Evolutionary conservation across 2,797 vertebrate genomes (phyloP), one percentile per base, ranked within the genome.

Genomic region (Chromobotia macracanthus): DNA sequence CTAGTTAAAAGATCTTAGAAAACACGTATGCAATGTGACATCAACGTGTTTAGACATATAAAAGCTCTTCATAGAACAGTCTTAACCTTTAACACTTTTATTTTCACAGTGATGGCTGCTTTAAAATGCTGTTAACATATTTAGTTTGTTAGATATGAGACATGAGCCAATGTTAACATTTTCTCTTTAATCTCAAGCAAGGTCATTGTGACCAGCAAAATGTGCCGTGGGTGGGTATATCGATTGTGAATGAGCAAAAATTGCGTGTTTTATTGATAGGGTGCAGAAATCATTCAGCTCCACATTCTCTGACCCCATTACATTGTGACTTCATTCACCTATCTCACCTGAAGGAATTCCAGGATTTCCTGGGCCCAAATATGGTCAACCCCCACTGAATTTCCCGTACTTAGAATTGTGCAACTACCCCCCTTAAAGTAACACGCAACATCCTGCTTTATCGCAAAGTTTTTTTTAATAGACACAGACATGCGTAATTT

Each of bases 361-460:
- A 88, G 82, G 80, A 90, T 89, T 92, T 93, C 91, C 93, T 90
- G 12, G 0, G 28, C 1, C 92, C 92, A 92, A 89, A 92, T 92
- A 92, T 91, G 92, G 92, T 65, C 72, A 55, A 3, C 31, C 91
- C 89, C 90, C 82, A 71, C 7, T 77, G n/a, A 7, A 83, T 83
- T n/a, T 81, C 73, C 82, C 78, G 66, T 21, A 28, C 53, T 56
- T 8, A 38, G 13, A 21, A 60, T 90, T 90, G 88, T 21, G 79
- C 87, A 90, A 91, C 64, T 60, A 44, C 6, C n/a, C 23, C 19
- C 11, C 66, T 69, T 85, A 83, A 86, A 86, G 83, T 12, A 28
- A 61, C 77, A 84, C 18, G 50, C 44, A 67, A 79, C 80, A 84
- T 86, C 82, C 85, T 86, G 77, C 28, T 70, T 19, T 6, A 69